phyloP scores from a whole-genome alignment of 2,888 invertebrate species.

The Penaeus monodon region DNA sequence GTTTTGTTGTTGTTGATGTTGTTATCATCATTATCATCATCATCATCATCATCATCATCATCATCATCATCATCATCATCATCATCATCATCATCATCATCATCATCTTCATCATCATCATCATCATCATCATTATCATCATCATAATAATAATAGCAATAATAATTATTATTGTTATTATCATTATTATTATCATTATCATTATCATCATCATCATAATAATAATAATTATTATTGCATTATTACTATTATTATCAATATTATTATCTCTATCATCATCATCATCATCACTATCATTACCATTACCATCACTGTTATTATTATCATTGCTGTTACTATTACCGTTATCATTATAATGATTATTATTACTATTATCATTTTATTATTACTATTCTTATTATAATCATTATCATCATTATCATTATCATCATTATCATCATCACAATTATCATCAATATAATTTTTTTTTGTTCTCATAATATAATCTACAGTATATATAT shows the following conservation, averaged over 20 bases:
- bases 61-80: neutral
- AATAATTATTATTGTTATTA: constrained; percentile 12
- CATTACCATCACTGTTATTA: neutral
- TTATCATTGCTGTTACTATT: neutral
- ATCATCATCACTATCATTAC: neutral
- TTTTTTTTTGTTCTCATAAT: constrained; percentile 10
- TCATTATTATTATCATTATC: neutral
- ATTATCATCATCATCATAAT: neutral
- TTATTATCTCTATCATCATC: neutral
- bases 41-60: neutral
- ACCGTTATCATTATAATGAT: neutral
- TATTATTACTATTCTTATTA: constrained; percentile 9
- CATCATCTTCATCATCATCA: neutral
- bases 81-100: neutral
- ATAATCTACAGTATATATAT: too few relatives aligned
- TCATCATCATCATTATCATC: neutral
- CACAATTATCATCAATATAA: neutral
- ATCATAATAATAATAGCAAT: too few relatives aligned
- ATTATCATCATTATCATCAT: neutral
- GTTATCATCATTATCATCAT: neutral
- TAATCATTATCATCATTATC: neutral
- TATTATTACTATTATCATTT: neutral
- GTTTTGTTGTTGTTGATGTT: neutral
- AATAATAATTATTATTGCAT: too few relatives aligned
- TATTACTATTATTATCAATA: constrained; percentile 5